Conservation (phyloP, 2,888 invertebrate species). For the Pristionchus arcanus region DNA sequence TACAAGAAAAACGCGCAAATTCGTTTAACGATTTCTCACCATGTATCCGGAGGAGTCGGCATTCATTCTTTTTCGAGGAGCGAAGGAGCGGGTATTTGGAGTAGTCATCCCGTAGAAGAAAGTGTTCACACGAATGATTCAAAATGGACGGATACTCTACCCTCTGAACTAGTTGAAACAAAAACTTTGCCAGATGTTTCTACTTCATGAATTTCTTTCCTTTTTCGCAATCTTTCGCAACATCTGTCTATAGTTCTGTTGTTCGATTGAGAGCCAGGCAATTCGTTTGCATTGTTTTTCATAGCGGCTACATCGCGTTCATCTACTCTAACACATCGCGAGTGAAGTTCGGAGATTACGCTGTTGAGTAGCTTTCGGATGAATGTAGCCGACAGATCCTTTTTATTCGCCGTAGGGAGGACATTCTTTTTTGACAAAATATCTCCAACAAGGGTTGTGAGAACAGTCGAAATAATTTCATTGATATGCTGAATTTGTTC, state of each 20-base stretch:
- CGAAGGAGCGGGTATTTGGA: background rate
- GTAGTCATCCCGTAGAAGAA: background rate
- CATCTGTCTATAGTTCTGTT: background rate
- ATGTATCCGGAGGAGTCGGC: background rate
- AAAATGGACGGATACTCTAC: background rate
- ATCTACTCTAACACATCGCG: background rate
- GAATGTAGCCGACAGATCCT: background rate
- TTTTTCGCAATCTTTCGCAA: constrained; percentile 1
- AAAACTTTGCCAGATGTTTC: background rate
- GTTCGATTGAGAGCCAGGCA: background rate
- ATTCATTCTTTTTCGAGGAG: background rate
- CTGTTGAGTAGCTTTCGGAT: background rate
- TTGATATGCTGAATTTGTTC: background rate
- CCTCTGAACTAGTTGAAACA: background rate
- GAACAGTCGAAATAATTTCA: background rate
- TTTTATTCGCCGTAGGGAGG: too few species aligned
- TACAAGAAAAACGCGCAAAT: background rate
- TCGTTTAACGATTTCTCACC: background rate
- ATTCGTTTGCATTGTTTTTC: background rate
- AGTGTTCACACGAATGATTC: constrained; percentile 6
- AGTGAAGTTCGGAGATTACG: background rate
- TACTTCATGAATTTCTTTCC: background rate
- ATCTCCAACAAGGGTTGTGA: background rate
- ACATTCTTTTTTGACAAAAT: background rate
- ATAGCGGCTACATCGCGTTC: too few species aligned